Base-by-base conservation (phyloP, 2,888 invertebrate species). In the Alloplasta piceator region DNA sequence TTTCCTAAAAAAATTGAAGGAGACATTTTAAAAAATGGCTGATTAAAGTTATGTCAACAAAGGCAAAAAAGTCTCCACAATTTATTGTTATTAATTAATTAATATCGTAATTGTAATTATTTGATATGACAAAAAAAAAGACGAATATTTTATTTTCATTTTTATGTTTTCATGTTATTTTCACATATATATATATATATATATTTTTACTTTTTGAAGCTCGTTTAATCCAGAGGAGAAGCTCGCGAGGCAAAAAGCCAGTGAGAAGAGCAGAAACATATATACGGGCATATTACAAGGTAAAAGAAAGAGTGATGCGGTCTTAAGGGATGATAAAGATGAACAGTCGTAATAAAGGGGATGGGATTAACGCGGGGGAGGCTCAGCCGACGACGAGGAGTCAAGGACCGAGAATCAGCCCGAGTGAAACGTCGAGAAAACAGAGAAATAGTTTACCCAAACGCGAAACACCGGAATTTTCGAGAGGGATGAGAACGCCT, bases 291-390 rank as follows among this genome's bases (percentile, higher is more conserved):
- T 26, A 26, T 2, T 26, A 26, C 26, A 26, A 26, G 26, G 26
- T 26, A 26, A 26, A 26, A 14, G 52, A 14, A 12, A 14, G 60
- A 75, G 48, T 50, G 60, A 61, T 66, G 52, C 67, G 71, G 77
- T 70, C 76, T 83, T 84, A 83, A 82, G 78, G 84, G 78, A 84
- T 83, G 83, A 82, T 84, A 78, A 83, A 84, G 83, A 84, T 76
- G 80, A 83, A 83, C 72, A 84, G 77, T 80, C 78, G 73, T 78
- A 80, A 83, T 83, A 83, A 80, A 78, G 80, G 78, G 80, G 76
- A 26, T 67, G 70, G 80, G 81, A 82, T 82, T 82, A 82, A 67
- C 70, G 74, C 78, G 75, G 14, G 71, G 56, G 71, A 75, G 71
- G 71, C 71, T 72, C 67, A 82, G 71, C 74, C 67, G 71, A 68